Evolutionary conservation across 2,797 vertebrate genomes (phyloP).

Genomic region (Clarias fuscus): DNA sequence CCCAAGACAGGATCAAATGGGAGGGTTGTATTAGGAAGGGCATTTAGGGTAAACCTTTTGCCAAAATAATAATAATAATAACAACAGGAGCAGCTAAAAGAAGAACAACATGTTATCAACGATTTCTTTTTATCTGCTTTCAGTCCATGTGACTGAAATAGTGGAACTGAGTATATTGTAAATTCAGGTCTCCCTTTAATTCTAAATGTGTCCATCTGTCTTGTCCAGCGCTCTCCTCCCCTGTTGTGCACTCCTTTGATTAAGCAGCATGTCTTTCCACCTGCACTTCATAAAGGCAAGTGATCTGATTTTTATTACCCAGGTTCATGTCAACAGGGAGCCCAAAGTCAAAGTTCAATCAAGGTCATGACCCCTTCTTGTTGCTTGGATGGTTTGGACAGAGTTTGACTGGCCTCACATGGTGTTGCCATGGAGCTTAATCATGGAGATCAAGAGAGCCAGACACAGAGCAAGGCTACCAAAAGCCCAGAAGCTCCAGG

Average conservation of each 20-base stretch:
- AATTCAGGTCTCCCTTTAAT: conserved; percentile 1
- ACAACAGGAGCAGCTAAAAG: no score
- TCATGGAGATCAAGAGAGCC: conserved; percentile 31
- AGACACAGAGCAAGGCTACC: conserved; percentile 27
- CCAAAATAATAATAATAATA: no score
- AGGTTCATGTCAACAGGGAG: conserved; percentile 53
- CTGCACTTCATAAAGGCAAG: conserved; percentile 60
- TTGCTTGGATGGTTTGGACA: conserved; percentile 35
- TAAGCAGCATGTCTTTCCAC: conserved; percentile 46
- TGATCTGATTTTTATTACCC: conserved; percentile 55
- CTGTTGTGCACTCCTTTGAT: conserved; percentile 30
- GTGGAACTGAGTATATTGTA: neutral
- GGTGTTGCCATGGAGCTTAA: conserved; percentile 54
- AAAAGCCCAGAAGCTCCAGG: neutral
- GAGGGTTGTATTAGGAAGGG: no score
- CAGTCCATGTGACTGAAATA: neutral
- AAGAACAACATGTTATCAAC: neutral
- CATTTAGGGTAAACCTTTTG: no score
- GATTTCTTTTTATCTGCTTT: neutral
- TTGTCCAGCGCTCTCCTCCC: conserved; percentile 27
- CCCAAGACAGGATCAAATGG: no score
- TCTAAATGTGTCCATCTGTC: conserved; percentile 51
- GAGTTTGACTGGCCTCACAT: conserved; percentile 40
- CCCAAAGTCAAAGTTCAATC: conserved; percentile 48
- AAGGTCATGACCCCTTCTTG: conserved; percentile 40